phyloP scores from a whole-genome alignment of 2,888 invertebrate species.

The Neoaliturus tenellus region DNA sequence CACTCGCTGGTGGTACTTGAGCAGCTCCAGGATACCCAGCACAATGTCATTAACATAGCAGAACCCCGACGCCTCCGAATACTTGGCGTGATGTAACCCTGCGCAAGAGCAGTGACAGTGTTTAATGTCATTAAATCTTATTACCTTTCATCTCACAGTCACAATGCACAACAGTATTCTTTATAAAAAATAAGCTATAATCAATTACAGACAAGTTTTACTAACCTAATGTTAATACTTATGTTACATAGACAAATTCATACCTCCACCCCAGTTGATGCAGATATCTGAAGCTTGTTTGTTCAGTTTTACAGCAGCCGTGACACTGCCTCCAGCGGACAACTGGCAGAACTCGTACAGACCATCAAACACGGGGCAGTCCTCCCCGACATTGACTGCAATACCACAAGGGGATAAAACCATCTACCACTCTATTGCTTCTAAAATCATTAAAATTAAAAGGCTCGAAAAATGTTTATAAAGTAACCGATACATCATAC shows the following conservation, averaged over 20 bases:
- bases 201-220: too few species aligned
- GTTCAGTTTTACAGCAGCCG: constrained; percentile 99
- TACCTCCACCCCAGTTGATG: constrained; percentile 99
- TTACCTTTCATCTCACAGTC: too few species aligned
- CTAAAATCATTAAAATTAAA: too few species aligned
- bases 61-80: constrained; percentile 98
- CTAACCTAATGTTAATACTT: too few species aligned
- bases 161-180: too few species aligned
- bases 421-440: too few species aligned
- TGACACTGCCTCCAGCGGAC: constrained; percentile 98
- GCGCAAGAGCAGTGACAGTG: neutral
- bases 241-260: too few species aligned
- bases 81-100: constrained; percentile 97
- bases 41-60: constrained; percentile 99
- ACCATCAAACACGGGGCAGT: constrained; percentile 99
- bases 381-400: constrained; percentile 97
- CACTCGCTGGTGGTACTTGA: constrained; percentile 98
- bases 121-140: too few species aligned
- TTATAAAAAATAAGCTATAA: too few species aligned
- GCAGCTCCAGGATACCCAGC: constrained; percentile 95
- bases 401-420: too few species aligned
- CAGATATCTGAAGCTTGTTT: constrained; percentile 99
- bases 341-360: constrained; percentile 99
- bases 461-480: too few species aligned
- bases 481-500: too few species aligned